Conservation (phyloP, 2,113 vertebrate genomes). For the Eira barbara region DNA sequence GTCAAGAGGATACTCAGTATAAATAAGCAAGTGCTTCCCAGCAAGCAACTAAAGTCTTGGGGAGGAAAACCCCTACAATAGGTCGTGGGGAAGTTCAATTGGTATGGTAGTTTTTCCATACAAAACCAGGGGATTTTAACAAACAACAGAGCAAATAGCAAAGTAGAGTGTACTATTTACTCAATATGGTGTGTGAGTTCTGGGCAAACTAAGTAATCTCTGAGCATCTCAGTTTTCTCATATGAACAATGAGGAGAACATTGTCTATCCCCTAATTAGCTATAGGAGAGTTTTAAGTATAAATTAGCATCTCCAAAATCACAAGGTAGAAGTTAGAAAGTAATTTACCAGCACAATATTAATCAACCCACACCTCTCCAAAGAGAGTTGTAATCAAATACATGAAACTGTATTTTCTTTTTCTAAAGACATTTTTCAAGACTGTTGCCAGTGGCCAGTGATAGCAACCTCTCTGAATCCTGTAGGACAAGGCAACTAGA, state of each 20-base stretch:
- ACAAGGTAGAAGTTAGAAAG: background rate
- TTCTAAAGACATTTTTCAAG: background rate
- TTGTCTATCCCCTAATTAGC: background rate
- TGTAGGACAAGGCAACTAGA: background rate
- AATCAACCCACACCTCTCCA: background rate
- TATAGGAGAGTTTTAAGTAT: background rate
- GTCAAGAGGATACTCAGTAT: slow-evolving; percentile 78
- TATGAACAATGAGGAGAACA: background rate
- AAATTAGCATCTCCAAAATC: background rate
- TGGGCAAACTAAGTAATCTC: background rate
- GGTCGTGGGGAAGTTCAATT: background rate
- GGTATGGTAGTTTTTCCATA: background rate
- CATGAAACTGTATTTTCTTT: background rate
- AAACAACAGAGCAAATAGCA: background rate
- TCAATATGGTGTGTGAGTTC: background rate
- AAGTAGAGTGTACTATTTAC: background rate
- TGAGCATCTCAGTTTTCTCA: background rate
- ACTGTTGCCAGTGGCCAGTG: background rate
- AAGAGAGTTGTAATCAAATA: background rate
- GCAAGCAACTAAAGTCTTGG: slow-evolving; percentile 37
- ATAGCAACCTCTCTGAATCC: background rate
- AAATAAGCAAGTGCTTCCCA: slow-evolving; percentile 75
- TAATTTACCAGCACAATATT: background rate
- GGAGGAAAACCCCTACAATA: background rate
- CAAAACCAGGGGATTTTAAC: background rate